A percentile compares a stretch with the other conserved stretches of the same genome.
Conservation (phyloP, 2,113 vertebrate genomes). For the Antechinus flavipes region DNA sequence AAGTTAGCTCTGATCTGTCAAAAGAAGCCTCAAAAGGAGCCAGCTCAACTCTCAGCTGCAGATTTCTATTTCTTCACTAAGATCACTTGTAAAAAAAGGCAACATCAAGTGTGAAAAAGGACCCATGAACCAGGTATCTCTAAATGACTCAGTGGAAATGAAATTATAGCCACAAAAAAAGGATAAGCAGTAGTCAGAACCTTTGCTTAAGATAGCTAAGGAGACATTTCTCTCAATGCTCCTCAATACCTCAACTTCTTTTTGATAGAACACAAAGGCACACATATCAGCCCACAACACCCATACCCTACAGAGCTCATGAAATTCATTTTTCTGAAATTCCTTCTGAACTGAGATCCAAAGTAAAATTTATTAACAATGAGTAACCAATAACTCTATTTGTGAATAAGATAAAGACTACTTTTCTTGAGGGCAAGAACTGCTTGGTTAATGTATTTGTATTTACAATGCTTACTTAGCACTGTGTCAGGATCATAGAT, state of each 20-base stretch:
- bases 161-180: neutral
- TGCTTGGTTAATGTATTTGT: neutral
- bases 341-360: neutral
- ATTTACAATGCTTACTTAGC: neutral
- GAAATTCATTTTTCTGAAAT: neutral
- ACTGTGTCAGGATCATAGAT: neutral
- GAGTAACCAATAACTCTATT: neutral
- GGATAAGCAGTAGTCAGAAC: neutral
- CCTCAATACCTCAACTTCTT: neutral
- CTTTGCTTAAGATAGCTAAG: neutral
- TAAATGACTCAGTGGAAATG: neutral
- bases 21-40: constrained; percentile 21
- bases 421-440: neutral
- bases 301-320: neutral
- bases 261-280: neutral
- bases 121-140: neutral
- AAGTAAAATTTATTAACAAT: neutral
- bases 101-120: constrained; percentile 32
- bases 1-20: constrained; percentile 16
- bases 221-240: neutral
- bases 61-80: constrained; percentile 44
- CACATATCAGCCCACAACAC: neutral
- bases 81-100: constrained; percentile 28
- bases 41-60: neutral
- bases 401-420: neutral